Evolutionary conservation across 1,140 invertebrate species (phyloP).

Genomic region (Diachasma alloeum): DNA sequence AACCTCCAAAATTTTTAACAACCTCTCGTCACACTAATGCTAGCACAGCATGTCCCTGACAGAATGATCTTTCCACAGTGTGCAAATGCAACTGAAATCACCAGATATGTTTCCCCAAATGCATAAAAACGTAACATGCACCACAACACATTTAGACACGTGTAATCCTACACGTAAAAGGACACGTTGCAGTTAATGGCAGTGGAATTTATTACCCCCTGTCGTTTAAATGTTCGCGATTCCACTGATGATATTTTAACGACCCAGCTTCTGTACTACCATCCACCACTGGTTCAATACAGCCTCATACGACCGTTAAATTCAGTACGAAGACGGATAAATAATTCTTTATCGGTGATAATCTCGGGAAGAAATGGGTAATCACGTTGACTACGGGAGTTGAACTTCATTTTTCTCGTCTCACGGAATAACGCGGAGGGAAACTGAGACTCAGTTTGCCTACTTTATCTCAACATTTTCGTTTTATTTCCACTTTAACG

Average conservation of each 20-base stretch:
- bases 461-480: constrained; percentile 24
- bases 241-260: constrained; percentile 19
- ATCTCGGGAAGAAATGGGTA: not conserved
- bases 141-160: not conserved
- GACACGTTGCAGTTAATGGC: constrained; percentile 22
- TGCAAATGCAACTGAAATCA: not conserved
- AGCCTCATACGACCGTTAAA: not conserved
- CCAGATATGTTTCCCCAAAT: not conserved
- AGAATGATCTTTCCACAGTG: constrained; percentile 41
- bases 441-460: constrained; percentile 40
- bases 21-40: not conserved
- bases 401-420: not conserved
- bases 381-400: not conserved
- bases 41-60: constrained; percentile 16
- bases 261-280: not conserved
- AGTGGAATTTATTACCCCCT: constrained; percentile 9
- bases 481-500: constrained; percentile 16
- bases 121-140: constrained; percentile 9
- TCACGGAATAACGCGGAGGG: constrained; percentile 17
- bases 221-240: constrained; percentile 17
- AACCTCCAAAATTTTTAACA: not conserved
- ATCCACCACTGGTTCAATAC: not conserved
- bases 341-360: not conserved
- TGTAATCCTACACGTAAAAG: constrained; percentile 6
- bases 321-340: not conserved